phyloP scores from a whole-genome alignment of 2,888 invertebrate species.

The Xestia c-nigrum region DNA sequence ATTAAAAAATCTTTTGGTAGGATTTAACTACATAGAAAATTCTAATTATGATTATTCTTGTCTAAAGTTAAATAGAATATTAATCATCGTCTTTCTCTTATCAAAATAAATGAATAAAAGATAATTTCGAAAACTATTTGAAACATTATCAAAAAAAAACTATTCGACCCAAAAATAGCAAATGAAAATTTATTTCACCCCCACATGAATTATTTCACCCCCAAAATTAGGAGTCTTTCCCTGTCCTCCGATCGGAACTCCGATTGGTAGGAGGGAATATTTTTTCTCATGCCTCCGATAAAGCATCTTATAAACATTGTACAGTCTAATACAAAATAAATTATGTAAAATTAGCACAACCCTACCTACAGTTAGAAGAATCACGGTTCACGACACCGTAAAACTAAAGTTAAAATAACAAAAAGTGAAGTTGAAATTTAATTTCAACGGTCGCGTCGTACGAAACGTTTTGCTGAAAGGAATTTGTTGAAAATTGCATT shows the following conservation, averaged over 20 bases:
- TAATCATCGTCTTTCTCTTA: background rate
- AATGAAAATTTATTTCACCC: slow-evolving; percentile 1
- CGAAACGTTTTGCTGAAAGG: slow-evolving; percentile 31
- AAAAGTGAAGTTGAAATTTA: slow-evolving; percentile 56
- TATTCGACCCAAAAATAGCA: slow-evolving; percentile 23
- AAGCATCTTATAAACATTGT: no score
- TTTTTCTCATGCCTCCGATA: no score
- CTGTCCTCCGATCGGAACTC: no score
- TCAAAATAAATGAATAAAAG: background rate
- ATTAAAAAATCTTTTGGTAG: background rate
- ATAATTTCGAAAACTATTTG: background rate
- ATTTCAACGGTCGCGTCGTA: slow-evolving; percentile 40
- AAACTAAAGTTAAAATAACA: slow-evolving; percentile 51
- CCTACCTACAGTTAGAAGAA: slow-evolving; percentile 32
- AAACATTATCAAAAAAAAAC: slow-evolving; percentile 16
- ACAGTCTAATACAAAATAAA: no score
- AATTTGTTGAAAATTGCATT: slow-evolving; percentile 39
- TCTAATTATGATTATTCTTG: background rate
- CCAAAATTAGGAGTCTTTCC: no score
- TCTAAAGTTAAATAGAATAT: background rate
- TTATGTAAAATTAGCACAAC: slow-evolving; percentile 32
- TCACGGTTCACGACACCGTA: slow-evolving; percentile 30
- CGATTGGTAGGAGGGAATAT: no score
- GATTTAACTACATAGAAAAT: background rate
- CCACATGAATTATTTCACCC: background rate